Base-by-base conservation (phyloP, 1,140 invertebrate species). In the Aporrectodea caliginosa region DNA sequence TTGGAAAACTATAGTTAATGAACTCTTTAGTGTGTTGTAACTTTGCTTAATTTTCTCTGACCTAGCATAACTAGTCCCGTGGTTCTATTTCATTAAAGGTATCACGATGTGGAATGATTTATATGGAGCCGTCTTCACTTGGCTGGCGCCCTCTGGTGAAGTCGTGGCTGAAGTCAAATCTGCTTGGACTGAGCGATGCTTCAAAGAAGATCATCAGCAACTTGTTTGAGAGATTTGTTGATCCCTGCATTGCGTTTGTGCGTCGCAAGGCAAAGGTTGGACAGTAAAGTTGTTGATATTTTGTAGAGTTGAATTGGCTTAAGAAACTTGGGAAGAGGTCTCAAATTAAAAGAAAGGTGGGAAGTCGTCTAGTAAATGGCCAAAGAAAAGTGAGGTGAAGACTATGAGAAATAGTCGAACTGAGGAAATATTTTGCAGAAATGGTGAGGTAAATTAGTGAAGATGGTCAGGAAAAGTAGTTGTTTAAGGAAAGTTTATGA, bases 101-200 rank as follows among this genome's bases (percentile, higher is more conserved):
- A 1, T 98, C 95, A 0, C 91, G 96, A n/a, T 98, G 95, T 90
- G 96, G 96, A 78, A 97, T 98, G 94, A 95, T 98, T 82, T 98
- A 97, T 86, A 92, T 98, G 93, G 96, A 98, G 85, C 95, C 95
- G 0, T 89, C 90, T 27, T 91, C 92, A 0, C 88, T 98, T 16
- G 95, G 96, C 1, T 98, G 96, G 96, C 91, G 95, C 79, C 93
- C 94, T 1, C 83, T 98, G n/a, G 87, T 98, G 29, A 90, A 91
- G 76, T 97, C 95, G 0, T 98, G 96, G 96, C 88, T 97, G 58
- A 92, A 93, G 79, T 92, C 89, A 0, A 86, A 95, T 1, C 95
- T 95, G 34, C 88, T 91, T 35, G 91, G 91, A 76, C 82, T 95
- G 91, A 78, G 86, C 0, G 89, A 90, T 31, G 91, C 93, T n/a